A percentile compares a stretch with the other conserved stretches of the same genome.
Conservation (phyloP, 2,888 invertebrate species). For the Limulus polyphemus region DNA sequence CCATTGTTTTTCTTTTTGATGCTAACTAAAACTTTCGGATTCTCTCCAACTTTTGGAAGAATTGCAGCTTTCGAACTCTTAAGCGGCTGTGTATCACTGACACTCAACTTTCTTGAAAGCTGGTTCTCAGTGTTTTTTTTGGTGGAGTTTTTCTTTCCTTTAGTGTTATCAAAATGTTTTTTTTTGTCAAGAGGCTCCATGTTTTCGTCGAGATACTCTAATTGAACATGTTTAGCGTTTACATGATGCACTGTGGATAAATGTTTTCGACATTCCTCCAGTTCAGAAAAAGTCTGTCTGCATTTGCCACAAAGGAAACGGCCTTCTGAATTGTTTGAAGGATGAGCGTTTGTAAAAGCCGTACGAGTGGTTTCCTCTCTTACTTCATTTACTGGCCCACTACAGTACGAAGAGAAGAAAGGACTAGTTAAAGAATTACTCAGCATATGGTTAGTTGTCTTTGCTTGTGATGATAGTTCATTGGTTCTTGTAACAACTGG, state of each 20-base stretch:
- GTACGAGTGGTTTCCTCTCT: background rate
- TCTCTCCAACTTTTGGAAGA: background rate
- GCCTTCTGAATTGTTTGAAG: background rate
- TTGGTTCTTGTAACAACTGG: too few relatives aligned
- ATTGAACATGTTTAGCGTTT: constrained; percentile 6
- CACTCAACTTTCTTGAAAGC: background rate
- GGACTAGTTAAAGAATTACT: constrained; percentile 2
- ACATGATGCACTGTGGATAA: constrained; percentile 30
- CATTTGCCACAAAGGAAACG: constrained; percentile 35
- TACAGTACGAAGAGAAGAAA: constrained; percentile 2
- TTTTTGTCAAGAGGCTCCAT: background rate
- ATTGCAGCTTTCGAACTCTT: constrained; percentile 4
- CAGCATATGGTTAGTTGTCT: background rate
- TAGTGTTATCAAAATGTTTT: constrained; percentile 1
- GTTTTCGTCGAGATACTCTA: constrained; percentile 5
- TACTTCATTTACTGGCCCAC: constrained; percentile 6
- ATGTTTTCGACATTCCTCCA: constrained; percentile 35
- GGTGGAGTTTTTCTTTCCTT: constrained; percentile 4
- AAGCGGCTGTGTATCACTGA: constrained; percentile 1
- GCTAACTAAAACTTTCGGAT: background rate
- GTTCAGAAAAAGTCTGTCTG: constrained; percentile 31
- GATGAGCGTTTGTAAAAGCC: background rate
- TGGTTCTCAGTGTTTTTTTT: background rate
- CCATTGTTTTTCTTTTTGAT: background rate
- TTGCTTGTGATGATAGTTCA: constrained; percentile 19